phyloP scores from a whole-genome alignment of 2,888 invertebrate genomes.

The Bellardia bayeri region DNA sequence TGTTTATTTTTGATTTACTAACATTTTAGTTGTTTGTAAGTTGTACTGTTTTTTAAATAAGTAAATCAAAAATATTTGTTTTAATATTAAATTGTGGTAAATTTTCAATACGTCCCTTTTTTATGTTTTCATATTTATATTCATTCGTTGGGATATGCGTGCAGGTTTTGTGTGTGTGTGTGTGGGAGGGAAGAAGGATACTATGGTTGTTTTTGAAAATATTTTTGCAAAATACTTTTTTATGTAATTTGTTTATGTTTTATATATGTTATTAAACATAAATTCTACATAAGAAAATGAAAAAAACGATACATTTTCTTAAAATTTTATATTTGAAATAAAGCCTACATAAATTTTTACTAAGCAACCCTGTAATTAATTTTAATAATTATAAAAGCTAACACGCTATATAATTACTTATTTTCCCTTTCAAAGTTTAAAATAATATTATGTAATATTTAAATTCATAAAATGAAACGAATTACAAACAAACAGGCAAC shows the following conservation, averaged over 20 bases:
- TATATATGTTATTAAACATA: slow-evolving; percentile 31
- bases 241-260: neutral
- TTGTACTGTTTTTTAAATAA: slow-evolving; percentile 58
- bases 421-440: neutral
- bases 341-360: slow-evolving; percentile 78
- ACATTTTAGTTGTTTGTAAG: slow-evolving; percentile 42
- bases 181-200: slow-evolving; percentile 41
- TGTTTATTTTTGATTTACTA: slow-evolving; percentile 57
- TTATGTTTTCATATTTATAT: slow-evolving; percentile 36
- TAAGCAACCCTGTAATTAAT: slow-evolving; percentile 80
- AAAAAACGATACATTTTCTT: neutral
- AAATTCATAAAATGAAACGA: neutral
- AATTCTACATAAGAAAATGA: slow-evolving; percentile 5
- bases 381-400: slow-evolving; percentile 71
- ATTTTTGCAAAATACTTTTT: slow-evolving; percentile 35
- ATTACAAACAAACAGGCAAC: slow-evolving; percentile 24
- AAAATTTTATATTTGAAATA: slow-evolving; percentile 44
- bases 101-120: slow-evolving; percentile 50
- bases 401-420: slow-evolving; percentile 13
- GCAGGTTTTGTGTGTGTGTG: slow-evolving; percentile 69
- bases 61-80: slow-evolving; percentile 48
- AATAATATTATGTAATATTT: neutral
- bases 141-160: slow-evolving; percentile 81
- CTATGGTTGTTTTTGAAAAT: neutral
- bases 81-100: slow-evolving; percentile 9